Conservation (phyloP, 2,888 invertebrate species). For the Nomada hirtipes region DNA sequence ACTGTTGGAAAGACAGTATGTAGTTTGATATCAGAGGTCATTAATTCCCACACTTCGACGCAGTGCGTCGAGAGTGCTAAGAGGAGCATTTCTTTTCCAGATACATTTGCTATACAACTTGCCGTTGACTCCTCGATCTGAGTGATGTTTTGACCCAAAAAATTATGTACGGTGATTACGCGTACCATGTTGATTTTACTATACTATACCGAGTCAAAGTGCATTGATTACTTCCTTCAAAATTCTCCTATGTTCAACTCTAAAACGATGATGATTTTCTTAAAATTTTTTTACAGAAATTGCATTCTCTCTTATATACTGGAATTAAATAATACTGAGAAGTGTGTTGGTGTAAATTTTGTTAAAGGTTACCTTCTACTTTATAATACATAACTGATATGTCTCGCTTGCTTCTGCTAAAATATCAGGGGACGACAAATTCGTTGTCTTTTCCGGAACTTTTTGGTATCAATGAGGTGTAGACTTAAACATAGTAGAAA, state of each 20-base stretch:
- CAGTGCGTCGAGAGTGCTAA: slow-evolving; percentile 87
- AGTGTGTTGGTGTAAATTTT: slow-evolving; percentile 20
- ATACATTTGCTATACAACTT: slow-evolving; percentile 86
- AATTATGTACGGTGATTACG: slow-evolving; percentile 89
- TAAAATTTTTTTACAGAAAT: not conserved
- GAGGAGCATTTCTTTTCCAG: slow-evolving; percentile 85
- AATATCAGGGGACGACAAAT: slow-evolving; percentile 7
- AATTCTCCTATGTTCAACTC: not conserved
- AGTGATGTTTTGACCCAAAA: slow-evolving; percentile 88
- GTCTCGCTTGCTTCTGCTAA: slow-evolving; percentile 1
- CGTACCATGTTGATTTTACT: slow-evolving; percentile 86
- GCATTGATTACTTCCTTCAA: not conserved
- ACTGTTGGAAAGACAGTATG: slow-evolving; percentile 90
- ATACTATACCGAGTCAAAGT: not conserved
- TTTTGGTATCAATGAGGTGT: slow-evolving; percentile 23
- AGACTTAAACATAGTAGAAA: slow-evolving; percentile 6
- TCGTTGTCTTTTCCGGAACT: slow-evolving; percentile 39
- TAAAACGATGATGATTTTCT: slow-evolving; percentile 2
- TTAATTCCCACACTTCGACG: slow-evolving; percentile 87
- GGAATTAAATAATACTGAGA: slow-evolving; percentile 13
- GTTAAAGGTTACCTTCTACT: slow-evolving; percentile 48
- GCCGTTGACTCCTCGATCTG: slow-evolving; percentile 88
- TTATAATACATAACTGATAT: slow-evolving; percentile 21
- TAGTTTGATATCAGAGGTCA: slow-evolving; percentile 81
- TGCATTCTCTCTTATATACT: slow-evolving; percentile 15